Evolutionary conservation across 2,797 vertebrate species (phyloP), one percentile per base, ranked within the genome.

Genomic region (Onychomys leucogaster): DNA sequence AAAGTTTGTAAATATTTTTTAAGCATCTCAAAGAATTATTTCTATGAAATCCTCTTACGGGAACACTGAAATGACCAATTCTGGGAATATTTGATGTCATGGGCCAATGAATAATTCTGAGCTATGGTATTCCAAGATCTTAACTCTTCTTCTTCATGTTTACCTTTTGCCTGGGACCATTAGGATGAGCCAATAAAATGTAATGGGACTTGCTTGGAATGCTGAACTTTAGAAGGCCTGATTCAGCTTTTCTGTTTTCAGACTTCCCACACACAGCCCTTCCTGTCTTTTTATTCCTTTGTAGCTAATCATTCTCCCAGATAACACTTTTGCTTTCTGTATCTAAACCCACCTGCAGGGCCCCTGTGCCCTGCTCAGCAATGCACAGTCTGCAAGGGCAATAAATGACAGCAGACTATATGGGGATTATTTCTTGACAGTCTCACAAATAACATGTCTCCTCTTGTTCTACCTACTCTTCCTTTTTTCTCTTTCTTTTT

Each of bases 181-280:
- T 46, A 69, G 2, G 32, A 46, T 65, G 49, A 27, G 27, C 32
- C 69, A 90, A 90, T 49, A 88, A 85, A 91, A 81, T 63, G 59
- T 43, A 76, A 83, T 86, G 43, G 21, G 84, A 96, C 93, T 93
- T 46, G 82, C 63, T 90, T 81, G 57, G 49, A 95, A 96, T 90
- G 43, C 6, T 91, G 63, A 84, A 94, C 91, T 82, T 76, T 23
- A 7, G n/a, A 55, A 93, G 69, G 32, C 17, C 67, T 43, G 32
- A 25, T 52, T 90, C 83, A 90, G 75, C 59, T 78, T 71, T 65
- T 46, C 23, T 88, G 23, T 55, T 49, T 89, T 95, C 43, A 43
- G 55, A 77, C 25, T 89, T 59, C 43, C 63, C 73, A 75, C 69
- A 19, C 61, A 41, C 9, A 90, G 23, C 13, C 19, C 7, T 82